phyloP scores from a whole-genome alignment of 2,888 invertebrate species.

The Tetramorium bicarinatum region DNA sequence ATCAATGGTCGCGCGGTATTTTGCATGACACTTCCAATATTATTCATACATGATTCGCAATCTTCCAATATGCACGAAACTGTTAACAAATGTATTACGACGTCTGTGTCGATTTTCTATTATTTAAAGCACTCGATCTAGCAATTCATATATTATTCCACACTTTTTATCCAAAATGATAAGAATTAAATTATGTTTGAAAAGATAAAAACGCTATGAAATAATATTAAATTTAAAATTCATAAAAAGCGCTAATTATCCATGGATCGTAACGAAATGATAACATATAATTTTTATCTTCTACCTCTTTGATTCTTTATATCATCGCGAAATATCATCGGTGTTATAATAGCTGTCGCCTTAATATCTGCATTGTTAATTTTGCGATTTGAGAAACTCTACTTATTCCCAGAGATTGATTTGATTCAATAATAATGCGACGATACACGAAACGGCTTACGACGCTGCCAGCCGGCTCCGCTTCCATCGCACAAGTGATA shows the following conservation, averaged over 20 bases:
- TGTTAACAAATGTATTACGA: neutral
- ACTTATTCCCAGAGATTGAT: neutral
- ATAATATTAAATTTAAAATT: neutral
- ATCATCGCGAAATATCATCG: neutral
- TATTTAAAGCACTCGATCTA: neutral
- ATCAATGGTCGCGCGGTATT: neutral
- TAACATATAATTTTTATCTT: neutral
- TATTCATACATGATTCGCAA: neutral
- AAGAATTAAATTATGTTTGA: neutral
- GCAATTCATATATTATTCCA: neutral
- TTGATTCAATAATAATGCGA: neutral
- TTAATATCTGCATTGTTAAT: neutral
- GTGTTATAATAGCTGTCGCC: neutral
- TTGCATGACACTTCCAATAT: neutral
- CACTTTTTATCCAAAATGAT: neutral
- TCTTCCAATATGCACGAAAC: neutral
- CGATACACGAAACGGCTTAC: neutral
- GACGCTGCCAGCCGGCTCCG: neutral
- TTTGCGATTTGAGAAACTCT: neutral
- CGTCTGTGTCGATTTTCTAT: neutral
- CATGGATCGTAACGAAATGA: neutral
- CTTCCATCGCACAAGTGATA: neutral
- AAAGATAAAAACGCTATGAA: neutral
- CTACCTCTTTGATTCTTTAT: neutral
- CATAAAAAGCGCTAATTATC: neutral